These are phyloP conservation scores for Bucorvus abyssinicus DNA, from an alignment of 2,797 vertebrate species.

Conservation along the genomic window DNA sequence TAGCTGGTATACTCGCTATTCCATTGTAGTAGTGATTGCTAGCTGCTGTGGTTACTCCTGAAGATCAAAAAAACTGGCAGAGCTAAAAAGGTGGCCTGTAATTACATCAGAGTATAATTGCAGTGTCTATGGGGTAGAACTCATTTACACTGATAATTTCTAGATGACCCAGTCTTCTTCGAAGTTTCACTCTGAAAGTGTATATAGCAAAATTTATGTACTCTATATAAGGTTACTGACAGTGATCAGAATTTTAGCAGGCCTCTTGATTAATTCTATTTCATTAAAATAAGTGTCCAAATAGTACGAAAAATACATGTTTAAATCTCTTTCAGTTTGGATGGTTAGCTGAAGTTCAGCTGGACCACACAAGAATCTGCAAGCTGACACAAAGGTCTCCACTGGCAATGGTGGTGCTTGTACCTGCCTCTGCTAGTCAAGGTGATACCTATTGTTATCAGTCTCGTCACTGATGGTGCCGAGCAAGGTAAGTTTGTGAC, in stretches of 20 bases:
- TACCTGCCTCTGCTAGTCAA: background rate
- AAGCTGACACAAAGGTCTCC: background rate
- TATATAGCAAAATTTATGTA: background rate
- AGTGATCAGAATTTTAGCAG: background rate
- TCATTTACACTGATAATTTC: background rate
- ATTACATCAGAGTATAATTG: background rate
- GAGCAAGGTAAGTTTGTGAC: background rate
- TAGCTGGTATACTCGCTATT: background rate
- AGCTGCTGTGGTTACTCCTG: background rate
- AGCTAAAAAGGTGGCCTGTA: background rate
- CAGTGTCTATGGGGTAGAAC: background rate
- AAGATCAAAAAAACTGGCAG: background rate
- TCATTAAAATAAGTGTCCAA: background rate
- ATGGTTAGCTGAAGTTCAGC: background rate
- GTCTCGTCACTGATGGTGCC: background rate
- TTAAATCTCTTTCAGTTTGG: background rate
- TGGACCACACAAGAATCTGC: background rate
- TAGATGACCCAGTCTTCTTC: background rate
- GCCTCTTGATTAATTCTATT: background rate
- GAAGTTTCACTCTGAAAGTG: background rate
- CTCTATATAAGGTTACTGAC: background rate
- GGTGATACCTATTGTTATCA: rapidly evolving
- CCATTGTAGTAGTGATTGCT: background rate
- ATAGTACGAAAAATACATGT: background rate
- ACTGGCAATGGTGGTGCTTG: background rate